phyloP scores from a whole-genome alignment of 1,140 invertebrate genomes.

The Drosophila takahashii region DNA sequence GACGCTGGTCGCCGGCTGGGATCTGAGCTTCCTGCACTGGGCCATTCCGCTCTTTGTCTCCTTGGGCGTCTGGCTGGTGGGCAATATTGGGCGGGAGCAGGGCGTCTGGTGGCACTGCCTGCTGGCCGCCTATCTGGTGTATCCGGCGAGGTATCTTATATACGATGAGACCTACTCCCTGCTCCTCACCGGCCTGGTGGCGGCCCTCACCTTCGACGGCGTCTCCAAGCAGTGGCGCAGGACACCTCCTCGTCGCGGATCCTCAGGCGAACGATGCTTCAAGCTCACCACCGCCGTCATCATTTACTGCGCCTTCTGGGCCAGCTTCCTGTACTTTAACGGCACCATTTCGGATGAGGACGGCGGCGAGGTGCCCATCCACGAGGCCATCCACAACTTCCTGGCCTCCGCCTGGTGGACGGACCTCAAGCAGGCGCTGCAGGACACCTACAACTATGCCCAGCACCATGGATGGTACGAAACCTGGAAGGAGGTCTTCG shows the following conservation, averaged over 20 bases:
- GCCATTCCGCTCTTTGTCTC: slow-evolving; percentile 90
- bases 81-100: slow-evolving; percentile 93
- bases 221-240: slow-evolving; percentile 92
- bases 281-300: slow-evolving; percentile 87
- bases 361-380: slow-evolving; percentile 93
- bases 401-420: slow-evolving; percentile 94
- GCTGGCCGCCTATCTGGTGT: slow-evolving; percentile 88
- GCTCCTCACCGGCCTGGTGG: slow-evolving; percentile 87
- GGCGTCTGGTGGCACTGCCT: slow-evolving; percentile 90
- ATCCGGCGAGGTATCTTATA: slow-evolving; percentile 88
- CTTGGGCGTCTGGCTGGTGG: slow-evolving; percentile 94
- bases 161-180: slow-evolving; percentile 90
- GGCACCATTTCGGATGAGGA: slow-evolving; percentile 93
- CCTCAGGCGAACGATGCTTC: slow-evolving; percentile 84
- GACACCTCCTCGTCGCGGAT: slow-evolving; percentile 86
- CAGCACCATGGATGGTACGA: slow-evolving; percentile 93
- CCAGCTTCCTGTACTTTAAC: slow-evolving; percentile 95
- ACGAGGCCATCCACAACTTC: slow-evolving; percentile 95
- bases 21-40: slow-evolving; percentile 89
- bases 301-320: slow-evolving; percentile 91
- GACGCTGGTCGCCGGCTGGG: slow-evolving; percentile 89
- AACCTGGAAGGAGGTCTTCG: slow-evolving; percentile 94
- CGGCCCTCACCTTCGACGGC: slow-evolving; percentile 89
- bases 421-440: slow-evolving; percentile 90
- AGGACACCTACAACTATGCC: slow-evolving; percentile 91